These are phyloP conservation scores for Scrobipalpa costella DNA, from an alignment of 2,888 invertebrate genomes.

Conservation along the genomic window DNA sequence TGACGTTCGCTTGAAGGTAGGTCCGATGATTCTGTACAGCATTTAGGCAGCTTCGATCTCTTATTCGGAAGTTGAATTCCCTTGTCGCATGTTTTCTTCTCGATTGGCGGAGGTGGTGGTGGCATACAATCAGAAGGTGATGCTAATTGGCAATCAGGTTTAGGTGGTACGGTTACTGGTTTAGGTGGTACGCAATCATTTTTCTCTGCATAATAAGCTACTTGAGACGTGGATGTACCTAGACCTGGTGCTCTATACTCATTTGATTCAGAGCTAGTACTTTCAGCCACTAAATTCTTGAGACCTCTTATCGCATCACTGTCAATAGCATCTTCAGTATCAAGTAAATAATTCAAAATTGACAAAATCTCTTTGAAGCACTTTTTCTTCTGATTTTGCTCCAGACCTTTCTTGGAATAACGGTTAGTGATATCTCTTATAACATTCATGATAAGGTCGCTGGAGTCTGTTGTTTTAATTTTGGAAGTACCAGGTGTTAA, in stretches of 20 bases:
- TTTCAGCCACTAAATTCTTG: neutral
- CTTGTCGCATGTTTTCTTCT: conserved; percentile 42
- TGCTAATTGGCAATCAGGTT: neutral
- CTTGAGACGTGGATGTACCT: neutral
- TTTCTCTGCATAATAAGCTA: neutral
- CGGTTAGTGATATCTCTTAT: conserved; percentile 70
- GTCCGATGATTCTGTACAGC: conserved; percentile 56
- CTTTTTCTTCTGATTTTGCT: conserved; percentile 62
- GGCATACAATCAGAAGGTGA: neutral
- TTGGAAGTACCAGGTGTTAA: neutral
- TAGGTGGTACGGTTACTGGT: neutral
- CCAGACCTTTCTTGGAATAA: conserved; percentile 64
- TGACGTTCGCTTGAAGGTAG: conserved; percentile 59
- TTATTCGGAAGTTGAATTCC: conserved; percentile 50
- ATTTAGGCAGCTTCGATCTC: conserved; percentile 42
- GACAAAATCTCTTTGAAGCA: conserved; percentile 70
- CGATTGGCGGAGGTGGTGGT: neutral
- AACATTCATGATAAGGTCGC: conserved; percentile 32
- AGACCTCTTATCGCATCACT: conserved; percentile 30
- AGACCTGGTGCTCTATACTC: neutral
- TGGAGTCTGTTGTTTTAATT: neutral
- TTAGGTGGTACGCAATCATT: neutral
- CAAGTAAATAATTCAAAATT: conserved; percentile 66
- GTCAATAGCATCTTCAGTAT: conserved; percentile 64
- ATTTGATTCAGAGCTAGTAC: conserved; percentile 8